Evolutionary conservation across 2,888 invertebrate genomes (phyloP).

Genomic region (Sussaba pulchella): DNA sequence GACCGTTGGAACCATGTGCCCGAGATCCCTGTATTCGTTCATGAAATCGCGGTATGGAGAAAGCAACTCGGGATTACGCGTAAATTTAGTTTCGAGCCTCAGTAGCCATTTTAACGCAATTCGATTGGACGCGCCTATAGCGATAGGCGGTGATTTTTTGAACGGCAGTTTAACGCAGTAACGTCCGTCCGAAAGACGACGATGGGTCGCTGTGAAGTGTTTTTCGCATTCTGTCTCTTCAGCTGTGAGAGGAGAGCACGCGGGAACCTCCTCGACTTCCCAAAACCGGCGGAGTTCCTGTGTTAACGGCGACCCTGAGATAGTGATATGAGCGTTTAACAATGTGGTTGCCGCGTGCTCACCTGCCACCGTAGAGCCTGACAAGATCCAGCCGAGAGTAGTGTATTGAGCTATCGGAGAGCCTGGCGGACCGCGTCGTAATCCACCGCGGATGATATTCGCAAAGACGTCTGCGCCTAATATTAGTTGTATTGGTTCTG

Average conservation of each 20-base stretch:
- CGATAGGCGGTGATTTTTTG: not conserved
- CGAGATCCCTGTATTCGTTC: slow-evolving; percentile 20
- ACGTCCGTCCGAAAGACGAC: not conserved
- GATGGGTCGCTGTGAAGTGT: slow-evolving; percentile 34
- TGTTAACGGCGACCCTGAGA: not conserved
- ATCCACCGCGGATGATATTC: slow-evolving; percentile 8
- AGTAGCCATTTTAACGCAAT: slow-evolving; percentile 15
- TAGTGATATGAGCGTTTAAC: not conserved
- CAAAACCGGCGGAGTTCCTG: slow-evolving; percentile 27
- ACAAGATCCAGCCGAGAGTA: slow-evolving; percentile 25
- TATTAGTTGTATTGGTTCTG: slow-evolving; percentile 26
- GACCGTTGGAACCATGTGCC: slow-evolving; percentile 34
- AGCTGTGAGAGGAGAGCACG: not conserved
- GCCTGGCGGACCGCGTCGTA: slow-evolving; percentile 4
- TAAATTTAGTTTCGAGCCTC: slow-evolving; percentile 23
- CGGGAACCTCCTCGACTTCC: slow-evolving; percentile 40
- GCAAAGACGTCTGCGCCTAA: slow-evolving; percentile 23
- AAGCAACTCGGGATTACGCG: not conserved
- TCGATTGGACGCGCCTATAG: slow-evolving; percentile 9
- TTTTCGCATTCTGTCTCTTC: slow-evolving; percentile 21
- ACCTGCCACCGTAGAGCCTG: slow-evolving; percentile 4
- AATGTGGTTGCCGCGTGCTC: not conserved
- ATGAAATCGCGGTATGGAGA: slow-evolving; percentile 29
- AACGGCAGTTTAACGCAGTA: slow-evolving; percentile 37
- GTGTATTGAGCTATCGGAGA: slow-evolving; percentile 29